Base-by-base conservation (phyloP, 2,888 invertebrate species). In the Pterobdella sp. region DNA sequence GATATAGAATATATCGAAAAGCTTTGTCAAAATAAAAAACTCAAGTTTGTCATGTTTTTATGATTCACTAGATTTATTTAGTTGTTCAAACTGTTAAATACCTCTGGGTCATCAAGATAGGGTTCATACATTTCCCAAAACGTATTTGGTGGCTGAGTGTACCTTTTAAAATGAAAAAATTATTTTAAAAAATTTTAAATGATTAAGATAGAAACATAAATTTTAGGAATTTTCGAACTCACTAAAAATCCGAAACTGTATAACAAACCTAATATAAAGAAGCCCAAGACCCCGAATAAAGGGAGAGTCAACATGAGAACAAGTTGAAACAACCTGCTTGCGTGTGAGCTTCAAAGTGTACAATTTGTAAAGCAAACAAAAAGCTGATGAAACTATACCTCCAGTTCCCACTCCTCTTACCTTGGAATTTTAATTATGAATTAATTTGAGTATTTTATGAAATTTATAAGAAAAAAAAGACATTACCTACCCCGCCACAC, bases 321-420 rank as follows among this genome's bases (percentile, higher is more conserved):
- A 89, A 76, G 98, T 88, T 73, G 94, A 94, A 82, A 93, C 94
- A 77, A 99, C 88, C 85, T 99, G 98, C 85, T 97, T 98, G 76
- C 96, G 88, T n/a, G 98, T 97, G 78, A 99, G 87, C 79, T 92
- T 90, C 80, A 98, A 86, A 0, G 97, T 97, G 85, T 94, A 98
- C 76, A 99, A 86, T 85, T 98, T 97, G 86, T 96, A 99, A 42
- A 99, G 88, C n/a, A 98, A 88, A 84, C 98, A 98, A 85, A 92
- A 99, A 0, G 98, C 97, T 74, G 97, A 96, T n/a, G 96, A 96
- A 31, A 99, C 97, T 75, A 99, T 97, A 69, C 98, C 98, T 72
- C 98, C 98, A 60, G 97, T 97, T 56, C 98, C 98, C 37, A 99
- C 98, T 36, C 98, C 98, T 77, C 98, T 89, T 4, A 96, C 93